Conservation (phyloP, 1,140 invertebrate species). For the Zaprionus capensis region DNA sequence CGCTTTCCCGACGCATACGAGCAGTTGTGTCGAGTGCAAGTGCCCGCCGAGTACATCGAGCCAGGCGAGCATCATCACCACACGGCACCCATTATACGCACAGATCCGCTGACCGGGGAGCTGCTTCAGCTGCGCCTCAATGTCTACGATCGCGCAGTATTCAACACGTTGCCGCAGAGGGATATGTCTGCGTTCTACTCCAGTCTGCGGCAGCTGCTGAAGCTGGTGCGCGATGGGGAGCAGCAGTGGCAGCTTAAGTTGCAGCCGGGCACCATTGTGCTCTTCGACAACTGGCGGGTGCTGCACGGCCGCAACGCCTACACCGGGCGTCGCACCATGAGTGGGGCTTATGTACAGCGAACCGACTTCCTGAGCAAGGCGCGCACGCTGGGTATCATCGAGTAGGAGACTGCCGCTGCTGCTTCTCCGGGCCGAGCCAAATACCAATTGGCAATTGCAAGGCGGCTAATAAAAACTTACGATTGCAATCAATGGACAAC, state of each 20-base stretch:
- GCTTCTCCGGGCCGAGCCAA: background rate
- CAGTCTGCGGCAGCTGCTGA: constrained; percentile 86
- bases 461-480: constrained; percentile 68
- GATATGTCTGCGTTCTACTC: constrained; percentile 87
- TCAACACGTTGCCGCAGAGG: constrained; percentile 85
- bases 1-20: constrained; percentile 86
- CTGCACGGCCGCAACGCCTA: constrained; percentile 89
- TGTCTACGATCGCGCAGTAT: constrained; percentile 88
- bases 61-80: constrained; percentile 85
- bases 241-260: constrained; percentile 87
- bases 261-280: constrained; percentile 87
- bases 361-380: constrained; percentile 87
- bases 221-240: constrained; percentile 85
- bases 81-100: constrained; percentile 85
- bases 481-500: constrained; percentile 71
- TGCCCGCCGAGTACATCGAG: constrained; percentile 88
- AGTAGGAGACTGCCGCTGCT: constrained; percentile 35
- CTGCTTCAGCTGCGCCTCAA: constrained; percentile 88
- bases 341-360: constrained; percentile 87
- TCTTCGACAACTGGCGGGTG: constrained; percentile 91
- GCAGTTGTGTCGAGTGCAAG: constrained; percentile 85
- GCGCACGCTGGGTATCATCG: constrained; percentile 84
- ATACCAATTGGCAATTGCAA: constrained; percentile 18
- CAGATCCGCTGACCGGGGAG: constrained; percentile 85
- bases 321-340: constrained; percentile 86